Percentiles rank a stretch among this genome's conserved stretches.
Conservation (phyloP, 2,797 vertebrate genomes). For the Karalla daura region DNA sequence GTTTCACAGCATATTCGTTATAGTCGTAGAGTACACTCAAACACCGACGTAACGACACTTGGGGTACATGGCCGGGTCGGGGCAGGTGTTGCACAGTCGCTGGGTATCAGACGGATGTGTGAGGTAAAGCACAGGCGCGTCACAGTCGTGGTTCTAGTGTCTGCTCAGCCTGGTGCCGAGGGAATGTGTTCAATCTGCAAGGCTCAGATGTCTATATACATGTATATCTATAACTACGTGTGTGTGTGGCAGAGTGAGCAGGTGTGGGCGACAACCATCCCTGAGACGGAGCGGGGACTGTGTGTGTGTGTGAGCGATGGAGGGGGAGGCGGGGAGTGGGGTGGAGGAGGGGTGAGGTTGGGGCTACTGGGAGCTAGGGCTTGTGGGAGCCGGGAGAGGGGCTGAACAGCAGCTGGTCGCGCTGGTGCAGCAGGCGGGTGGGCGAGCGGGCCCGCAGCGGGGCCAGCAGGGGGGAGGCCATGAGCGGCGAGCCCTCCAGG, state of each 20-base stretch:
- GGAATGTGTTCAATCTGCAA: slow-evolving; percentile 38
- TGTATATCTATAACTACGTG: background rate
- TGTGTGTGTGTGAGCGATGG: background rate
- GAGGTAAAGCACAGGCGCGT: slow-evolving; percentile 44
- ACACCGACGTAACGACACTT: slow-evolving; percentile 52
- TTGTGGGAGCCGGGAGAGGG: slow-evolving; percentile 57
- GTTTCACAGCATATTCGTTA: slow-evolving; percentile 65
- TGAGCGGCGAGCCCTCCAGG: slow-evolving; percentile 87
- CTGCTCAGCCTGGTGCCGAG: slow-evolving; percentile 16
- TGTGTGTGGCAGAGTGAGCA: slow-evolving; percentile 13
- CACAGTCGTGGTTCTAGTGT: slow-evolving; percentile 51
- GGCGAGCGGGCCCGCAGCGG: slow-evolving; percentile 87
- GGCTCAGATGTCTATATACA: slow-evolving; percentile 24
- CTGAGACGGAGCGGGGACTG: slow-evolving; percentile 67
- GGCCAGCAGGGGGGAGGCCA: slow-evolving; percentile 85
- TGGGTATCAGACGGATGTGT: slow-evolving; percentile 2
- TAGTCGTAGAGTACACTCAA: slow-evolving; percentile 28
- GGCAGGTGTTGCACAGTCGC: slow-evolving; percentile 40
- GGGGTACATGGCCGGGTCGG: slow-evolving; percentile 37
- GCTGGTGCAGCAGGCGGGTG: slow-evolving; percentile 87
- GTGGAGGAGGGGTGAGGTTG: too few species aligned
- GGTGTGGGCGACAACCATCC: slow-evolving; percentile 57
- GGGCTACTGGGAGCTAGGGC: slow-evolving; percentile 37
- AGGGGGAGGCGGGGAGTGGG: background rate
- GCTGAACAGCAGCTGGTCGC: slow-evolving; percentile 83